A percentile compares a stretch with the other conserved stretches of the same genome.
Conservation (phyloP, 2,113 vertebrate species). For the Bagarius yarrelli region DNA sequence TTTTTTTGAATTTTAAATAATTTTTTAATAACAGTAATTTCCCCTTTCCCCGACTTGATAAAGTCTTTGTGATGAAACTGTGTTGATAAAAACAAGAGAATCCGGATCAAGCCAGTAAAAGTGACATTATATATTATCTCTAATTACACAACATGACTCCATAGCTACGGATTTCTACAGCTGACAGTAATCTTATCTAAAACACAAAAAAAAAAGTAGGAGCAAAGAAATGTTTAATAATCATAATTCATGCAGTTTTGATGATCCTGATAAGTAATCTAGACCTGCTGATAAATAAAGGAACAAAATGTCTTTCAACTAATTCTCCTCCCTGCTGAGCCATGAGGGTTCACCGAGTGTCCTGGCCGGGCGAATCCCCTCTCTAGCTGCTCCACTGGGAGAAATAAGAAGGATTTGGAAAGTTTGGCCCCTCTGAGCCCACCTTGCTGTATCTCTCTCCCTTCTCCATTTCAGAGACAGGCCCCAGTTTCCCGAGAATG, state of each 20-base stretch:
- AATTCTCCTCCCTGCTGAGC: slow-evolving; percentile 63
- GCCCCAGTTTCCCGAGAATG: slow-evolving; percentile 89
- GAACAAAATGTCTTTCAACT: slow-evolving; percentile 68
- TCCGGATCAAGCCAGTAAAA: slow-evolving; percentile 62
- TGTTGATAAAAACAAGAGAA: slow-evolving; percentile 6
- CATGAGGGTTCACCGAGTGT: slow-evolving; percentile 68
- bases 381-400: slow-evolving; percentile 73
- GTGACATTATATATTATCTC: slow-evolving; percentile 60
- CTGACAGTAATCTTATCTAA: slow-evolving; percentile 57
- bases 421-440: slow-evolving; percentile 66
- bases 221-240: slow-evolving; percentile 70
- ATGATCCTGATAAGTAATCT: slow-evolving; percentile 76
- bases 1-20: background rate
- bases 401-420: slow-evolving; percentile 79
- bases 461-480: slow-evolving; percentile 84
- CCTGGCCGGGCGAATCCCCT: slow-evolving; percentile 72
- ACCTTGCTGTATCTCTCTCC: slow-evolving; percentile 62
- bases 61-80: slow-evolving; percentile 33
- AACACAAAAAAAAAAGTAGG: slow-evolving; percentile 38
- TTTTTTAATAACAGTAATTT: slow-evolving; percentile 34
- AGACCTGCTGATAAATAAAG: slow-evolving; percentile 71
- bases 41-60: slow-evolving; percentile 11
- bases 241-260: slow-evolving; percentile 69
- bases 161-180: slow-evolving; percentile 57
- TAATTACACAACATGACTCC: slow-evolving; percentile 60